Base-by-base conservation (phyloP, 2,113 vertebrate genomes). In the Casuarius casuarius region DNA sequence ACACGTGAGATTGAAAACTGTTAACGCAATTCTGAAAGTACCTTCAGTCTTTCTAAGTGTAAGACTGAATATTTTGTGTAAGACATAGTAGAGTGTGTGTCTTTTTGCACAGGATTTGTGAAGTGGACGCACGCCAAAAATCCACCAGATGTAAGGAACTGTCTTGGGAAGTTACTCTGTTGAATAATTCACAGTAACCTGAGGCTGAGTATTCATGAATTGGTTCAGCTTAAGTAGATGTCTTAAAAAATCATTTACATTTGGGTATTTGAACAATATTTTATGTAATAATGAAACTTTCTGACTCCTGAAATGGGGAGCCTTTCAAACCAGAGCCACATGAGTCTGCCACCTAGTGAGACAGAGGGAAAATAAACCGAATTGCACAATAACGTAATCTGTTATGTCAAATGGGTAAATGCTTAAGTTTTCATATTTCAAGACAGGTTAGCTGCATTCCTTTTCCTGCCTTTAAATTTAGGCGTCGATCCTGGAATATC, bases 151-250 rank as follows among this genome's bases (percentile, higher is more conserved):
- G 40, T 62, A 93, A 80, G 54, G 68, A 90, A 67, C 72, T 90
- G 85, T 71, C 59, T 86, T 51, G 83, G 65, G 61, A 95, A 94
- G 61, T 74, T 90, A 59, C 5, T 59, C 28, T 63, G 20, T 63
- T 89, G 70, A 95, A 94, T 84, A 91, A 89, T 87, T 94, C 65
- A 86, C n/a, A 18, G 52, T 70, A 87, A 91, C 89, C 81, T 74
- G 80, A 78, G 84, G 94, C 76, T 78, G 49, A 77, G 40, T 90
- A 80, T 71, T 93, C 89, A 81, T 63, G 21, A 92, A 90, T 77
- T 46, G 78, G 63, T 90, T 88, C 75, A 86, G 13, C 21, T 86
- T 84, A 90, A 93, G 73, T 58, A 52, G 18, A 70, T 89, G 29
- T 61, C 52, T 92, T 84, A 33, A 91, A 89, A 96, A 86, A 29